These are phyloP conservation scores for Notolepis coatsorum DNA, from an alignment of 2,797 vertebrate genomes.

Conservation along the genomic window DNA sequence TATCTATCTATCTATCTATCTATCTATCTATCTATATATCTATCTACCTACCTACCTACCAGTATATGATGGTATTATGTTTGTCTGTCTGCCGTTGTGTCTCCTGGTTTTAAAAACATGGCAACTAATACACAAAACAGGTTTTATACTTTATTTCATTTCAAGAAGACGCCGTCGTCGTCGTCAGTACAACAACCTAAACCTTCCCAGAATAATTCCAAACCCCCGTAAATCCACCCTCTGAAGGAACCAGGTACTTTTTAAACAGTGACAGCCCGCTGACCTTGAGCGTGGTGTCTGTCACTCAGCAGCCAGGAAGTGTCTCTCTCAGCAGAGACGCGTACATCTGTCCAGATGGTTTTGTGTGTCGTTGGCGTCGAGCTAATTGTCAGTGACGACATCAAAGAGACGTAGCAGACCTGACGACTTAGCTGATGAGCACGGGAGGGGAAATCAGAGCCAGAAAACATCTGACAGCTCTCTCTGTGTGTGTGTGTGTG, in stretches of 20 bases:
- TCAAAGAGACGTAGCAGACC: constrained; percentile 84
- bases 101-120: neutral
- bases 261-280: constrained; percentile 79
- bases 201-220: constrained; percentile 77
- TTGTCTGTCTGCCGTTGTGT: neutral
- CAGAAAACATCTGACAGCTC: constrained; percentile 73
- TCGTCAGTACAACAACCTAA: constrained; percentile 73
- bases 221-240: constrained; percentile 74
- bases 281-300: constrained; percentile 87
- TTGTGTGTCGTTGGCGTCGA: constrained; percentile 85
- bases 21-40: neutral
- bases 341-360: constrained; percentile 86
- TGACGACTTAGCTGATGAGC: constrained; percentile 85
- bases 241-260: constrained; percentile 77
- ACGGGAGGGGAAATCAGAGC: constrained; percentile 68
- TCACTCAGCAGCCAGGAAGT: constrained; percentile 80
- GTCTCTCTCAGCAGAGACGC: constrained; percentile 83
- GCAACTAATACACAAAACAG: neutral
- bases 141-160: constrained; percentile 56
- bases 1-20: neutral
- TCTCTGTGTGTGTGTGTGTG: too few species aligned
- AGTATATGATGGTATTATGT: too few species aligned
- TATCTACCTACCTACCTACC: neutral
- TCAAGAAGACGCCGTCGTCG: constrained; percentile 34
- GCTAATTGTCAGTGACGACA: constrained; percentile 89